phyloP scores from a whole-genome alignment of 2,888 invertebrate genomes.

The Iselma pallidipennis region DNA sequence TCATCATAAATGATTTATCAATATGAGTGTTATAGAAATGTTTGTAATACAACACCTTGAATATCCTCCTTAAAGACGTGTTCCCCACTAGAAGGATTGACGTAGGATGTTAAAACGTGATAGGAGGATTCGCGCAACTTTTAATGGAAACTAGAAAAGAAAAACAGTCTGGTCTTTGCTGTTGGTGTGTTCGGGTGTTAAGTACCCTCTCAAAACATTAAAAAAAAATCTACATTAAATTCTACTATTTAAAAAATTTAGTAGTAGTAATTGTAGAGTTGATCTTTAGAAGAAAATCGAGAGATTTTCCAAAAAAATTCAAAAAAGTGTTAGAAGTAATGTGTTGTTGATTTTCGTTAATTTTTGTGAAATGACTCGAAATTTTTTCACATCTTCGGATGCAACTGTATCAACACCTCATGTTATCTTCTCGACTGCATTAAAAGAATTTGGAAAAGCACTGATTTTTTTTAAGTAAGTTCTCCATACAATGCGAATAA shows the following conservation, averaged over 20 bases:
- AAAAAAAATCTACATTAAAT: constrained; percentile 39
- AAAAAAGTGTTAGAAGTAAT: not conserved
- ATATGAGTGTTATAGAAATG: too few species aligned
- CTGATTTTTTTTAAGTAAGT: constrained; percentile 59
- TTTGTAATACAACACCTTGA: not conserved
- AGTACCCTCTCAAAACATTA: too few species aligned
- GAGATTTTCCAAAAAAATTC: too few species aligned
- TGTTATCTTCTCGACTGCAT: constrained; percentile 58
- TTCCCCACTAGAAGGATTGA: not conserved
- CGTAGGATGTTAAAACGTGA: not conserved
- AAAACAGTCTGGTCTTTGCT: constrained; percentile 22
- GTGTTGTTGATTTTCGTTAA: not conserved
- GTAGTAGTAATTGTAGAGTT: constrained; percentile 42
- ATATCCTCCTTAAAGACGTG: not conserved
- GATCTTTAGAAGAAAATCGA: too few species aligned
- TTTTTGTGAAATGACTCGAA: constrained; percentile 21
- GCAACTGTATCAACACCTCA: constrained; percentile 57
- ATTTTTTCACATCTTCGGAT: constrained; percentile 39
- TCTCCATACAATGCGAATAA: too few species aligned
- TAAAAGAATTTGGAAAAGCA: constrained; percentile 57
- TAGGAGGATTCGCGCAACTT: not conserved
- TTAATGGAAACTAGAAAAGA: not conserved
- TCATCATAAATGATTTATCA: too few species aligned
- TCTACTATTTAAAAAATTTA: constrained; percentile 35
- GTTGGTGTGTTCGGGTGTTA: constrained; percentile 15